phyloP scores from a whole-genome alignment of 2,888 invertebrate genomes.

The Synergus umbraculus region DNA sequence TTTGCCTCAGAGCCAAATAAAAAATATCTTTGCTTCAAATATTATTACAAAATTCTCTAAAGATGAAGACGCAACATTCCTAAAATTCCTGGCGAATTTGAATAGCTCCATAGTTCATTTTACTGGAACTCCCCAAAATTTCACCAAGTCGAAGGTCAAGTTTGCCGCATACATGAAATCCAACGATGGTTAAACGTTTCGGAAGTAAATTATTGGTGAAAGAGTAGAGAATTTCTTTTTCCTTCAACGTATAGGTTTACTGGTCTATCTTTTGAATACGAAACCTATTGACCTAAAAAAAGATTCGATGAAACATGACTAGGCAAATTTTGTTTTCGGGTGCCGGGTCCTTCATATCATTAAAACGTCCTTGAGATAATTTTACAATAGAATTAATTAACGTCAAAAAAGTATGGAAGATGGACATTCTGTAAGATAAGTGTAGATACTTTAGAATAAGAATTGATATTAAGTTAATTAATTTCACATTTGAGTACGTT shows the following conservation, averaged over 20 bases:
- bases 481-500: not conserved
- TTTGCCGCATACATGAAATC: not conserved
- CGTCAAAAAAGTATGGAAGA: not conserved
- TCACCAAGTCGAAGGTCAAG: conserved; percentile 3
- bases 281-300: not conserved
- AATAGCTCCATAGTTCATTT: not conserved
- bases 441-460: not conserved
- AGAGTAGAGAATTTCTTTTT: not conserved
- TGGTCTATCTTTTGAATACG: not conserved
- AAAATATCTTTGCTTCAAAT: no score
- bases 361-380: not conserved
- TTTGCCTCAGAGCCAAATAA: no score
- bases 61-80: not conserved
- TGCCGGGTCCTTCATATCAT: not conserved
- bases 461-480: not conserved
- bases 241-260: not conserved
- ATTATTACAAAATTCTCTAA: not conserved
- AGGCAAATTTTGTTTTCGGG: not conserved
- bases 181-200: not conserved
- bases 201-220: not conserved
- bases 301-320: not conserved
- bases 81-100: not conserved
- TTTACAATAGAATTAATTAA: not conserved
- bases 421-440: no score
- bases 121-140: not conserved